These are phyloP conservation scores for Brienomyrus brachyistius DNA, from an alignment of 2,113 vertebrate species.

Conservation along the genomic window DNA sequence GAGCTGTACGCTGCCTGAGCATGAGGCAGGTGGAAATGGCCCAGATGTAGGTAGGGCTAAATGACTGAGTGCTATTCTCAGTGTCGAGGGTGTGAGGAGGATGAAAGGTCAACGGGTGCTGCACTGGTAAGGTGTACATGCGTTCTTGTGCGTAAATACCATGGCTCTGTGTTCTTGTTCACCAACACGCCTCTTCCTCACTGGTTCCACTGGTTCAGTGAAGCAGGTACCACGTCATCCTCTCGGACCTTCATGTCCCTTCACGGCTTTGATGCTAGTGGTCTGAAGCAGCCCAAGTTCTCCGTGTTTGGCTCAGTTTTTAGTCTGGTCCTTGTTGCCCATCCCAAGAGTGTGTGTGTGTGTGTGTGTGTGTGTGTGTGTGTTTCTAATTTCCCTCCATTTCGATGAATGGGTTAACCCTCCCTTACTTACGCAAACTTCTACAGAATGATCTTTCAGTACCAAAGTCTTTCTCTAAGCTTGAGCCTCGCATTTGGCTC, in stretches of 20 bases:
- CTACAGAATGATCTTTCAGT: not conserved
- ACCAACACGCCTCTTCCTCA: not conserved
- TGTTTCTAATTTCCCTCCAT: not conserved
- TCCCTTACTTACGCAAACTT: not conserved
- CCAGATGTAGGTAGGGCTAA: not conserved
- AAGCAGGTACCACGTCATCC: no score
- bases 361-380: not conserved
- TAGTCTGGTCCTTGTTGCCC: not conserved
- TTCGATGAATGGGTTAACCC: not conserved
- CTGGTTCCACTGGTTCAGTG: not conserved
- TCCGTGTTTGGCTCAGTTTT: no score
- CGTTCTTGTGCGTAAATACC: not conserved
- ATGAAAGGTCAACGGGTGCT: not conserved
- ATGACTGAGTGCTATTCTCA: not conserved
- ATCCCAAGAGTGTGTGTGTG: not conserved
- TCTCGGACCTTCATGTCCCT: no score
- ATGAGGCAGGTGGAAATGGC: not conserved
- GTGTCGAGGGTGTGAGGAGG: not conserved
- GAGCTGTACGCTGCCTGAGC: not conserved
- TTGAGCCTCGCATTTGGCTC: not conserved
- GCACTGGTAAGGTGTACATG: not conserved
- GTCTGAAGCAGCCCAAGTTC: no score
- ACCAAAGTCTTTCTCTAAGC: not conserved
- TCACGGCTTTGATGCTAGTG: no score
- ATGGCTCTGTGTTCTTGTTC: not conserved